Percentiles rank a stretch among this genome's conserved stretches.
These are phyloP conservation scores for Arenicola marina DNA, from an alignment of 2,888 invertebrate species.

Conservation along the genomic window DNA sequence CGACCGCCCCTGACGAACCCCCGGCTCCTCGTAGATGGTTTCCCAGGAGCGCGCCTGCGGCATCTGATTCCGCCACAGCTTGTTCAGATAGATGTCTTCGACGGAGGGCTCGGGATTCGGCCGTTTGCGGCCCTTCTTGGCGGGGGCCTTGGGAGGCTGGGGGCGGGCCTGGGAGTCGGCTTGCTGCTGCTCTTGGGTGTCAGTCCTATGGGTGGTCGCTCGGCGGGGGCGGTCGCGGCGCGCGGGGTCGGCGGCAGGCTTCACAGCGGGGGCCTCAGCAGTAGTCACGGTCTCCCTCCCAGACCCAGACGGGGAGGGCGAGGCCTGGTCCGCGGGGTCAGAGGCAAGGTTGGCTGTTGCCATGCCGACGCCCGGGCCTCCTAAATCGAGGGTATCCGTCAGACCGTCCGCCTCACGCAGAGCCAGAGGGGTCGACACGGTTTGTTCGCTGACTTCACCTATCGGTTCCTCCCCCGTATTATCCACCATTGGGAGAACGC, in stretches of 20 bases:
- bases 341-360: too few relatives aligned
- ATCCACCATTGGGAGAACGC: not conserved
- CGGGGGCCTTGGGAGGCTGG: too few relatives aligned
- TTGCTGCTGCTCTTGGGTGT: too few relatives aligned
- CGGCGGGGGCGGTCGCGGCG: too few relatives aligned
- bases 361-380: not conserved
- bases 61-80: slow-evolving; percentile 30
- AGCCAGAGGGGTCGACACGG: not conserved
- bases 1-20: not conserved
- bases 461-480: not conserved
- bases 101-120: slow-evolving; percentile 9
- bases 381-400: not conserved
- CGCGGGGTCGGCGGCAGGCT: not conserved
- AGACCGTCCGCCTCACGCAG: not conserved
- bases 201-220: too few relatives aligned
- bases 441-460: not conserved
- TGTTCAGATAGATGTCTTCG: slow-evolving; percentile 28
- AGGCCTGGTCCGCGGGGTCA: not conserved
- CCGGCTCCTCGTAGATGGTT: slow-evolving; percentile 27
- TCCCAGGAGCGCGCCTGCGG: slow-evolving; percentile 23
- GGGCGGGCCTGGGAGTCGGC: too few relatives aligned
- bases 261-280: not conserved
- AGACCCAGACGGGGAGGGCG: not conserved
- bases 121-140: not conserved
- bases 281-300: not conserved